phyloP scores from a whole-genome alignment of 1,140 invertebrate genomes.

The Drosophila asahinai region DNA sequence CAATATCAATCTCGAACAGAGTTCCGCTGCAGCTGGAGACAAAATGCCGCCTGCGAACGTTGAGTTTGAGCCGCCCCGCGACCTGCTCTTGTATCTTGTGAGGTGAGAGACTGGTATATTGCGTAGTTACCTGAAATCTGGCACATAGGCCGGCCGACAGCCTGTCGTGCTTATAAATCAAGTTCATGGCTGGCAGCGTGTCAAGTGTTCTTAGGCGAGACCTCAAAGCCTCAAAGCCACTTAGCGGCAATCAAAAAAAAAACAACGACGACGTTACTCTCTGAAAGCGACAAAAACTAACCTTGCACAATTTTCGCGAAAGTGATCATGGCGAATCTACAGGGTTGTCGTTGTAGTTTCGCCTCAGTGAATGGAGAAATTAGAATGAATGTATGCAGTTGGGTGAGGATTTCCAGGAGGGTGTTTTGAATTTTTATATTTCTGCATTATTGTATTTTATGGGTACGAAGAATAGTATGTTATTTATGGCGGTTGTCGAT shows the following conservation, averaged over 20 bases:
- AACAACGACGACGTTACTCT: slow-evolving; percentile 14
- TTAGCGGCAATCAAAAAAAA: slow-evolving; percentile 33
- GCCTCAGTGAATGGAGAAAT: slow-evolving; percentile 13
- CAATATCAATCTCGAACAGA: slow-evolving; percentile 32
- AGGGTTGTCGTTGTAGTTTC: slow-evolving; percentile 18
- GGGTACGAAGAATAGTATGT: too few species aligned
- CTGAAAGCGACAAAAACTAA: slow-evolving; percentile 60
- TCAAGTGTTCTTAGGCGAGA: slow-evolving; percentile 73
- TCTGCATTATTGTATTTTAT: too few species aligned
- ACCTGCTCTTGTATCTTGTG: slow-evolving; percentile 88
- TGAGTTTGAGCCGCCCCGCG: slow-evolving; percentile 87
- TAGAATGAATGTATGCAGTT: not conserved
- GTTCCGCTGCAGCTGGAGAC: slow-evolving; percentile 59
- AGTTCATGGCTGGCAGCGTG: slow-evolving; percentile 75
- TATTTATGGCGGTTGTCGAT: too few species aligned
- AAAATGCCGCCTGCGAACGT: slow-evolving; percentile 55
- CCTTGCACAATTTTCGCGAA: slow-evolving; percentile 69
- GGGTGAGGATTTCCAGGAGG: too few species aligned
- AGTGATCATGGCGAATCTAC: slow-evolving; percentile 32
- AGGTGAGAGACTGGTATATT: slow-evolving; percentile 86
- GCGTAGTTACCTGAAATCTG: slow-evolving; percentile 25
- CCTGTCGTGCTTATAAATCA: slow-evolving; percentile 73
- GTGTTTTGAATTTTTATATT: too few species aligned
- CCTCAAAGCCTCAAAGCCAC: slow-evolving; percentile 48
- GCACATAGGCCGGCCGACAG: slow-evolving; percentile 12